Evolutionary conservation across 2,888 invertebrate genomes (phyloP).

Genomic region (Erpobdella octoculata): DNA sequence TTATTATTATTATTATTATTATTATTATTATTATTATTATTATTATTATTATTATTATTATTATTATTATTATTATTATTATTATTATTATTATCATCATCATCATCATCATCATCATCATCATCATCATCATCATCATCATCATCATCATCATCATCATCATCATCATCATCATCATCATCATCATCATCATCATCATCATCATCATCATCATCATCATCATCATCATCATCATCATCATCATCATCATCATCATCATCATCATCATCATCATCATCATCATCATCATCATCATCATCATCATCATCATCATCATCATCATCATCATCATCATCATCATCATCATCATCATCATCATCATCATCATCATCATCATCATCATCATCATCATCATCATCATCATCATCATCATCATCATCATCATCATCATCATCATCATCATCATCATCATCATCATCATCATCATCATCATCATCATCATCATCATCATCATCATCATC

Average conservation of each 20-base stretch:
- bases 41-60: background rate
- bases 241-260: conserved; percentile 1
- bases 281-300: conserved; percentile 1
- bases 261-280: conserved; percentile 1
- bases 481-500: conserved; percentile 22
- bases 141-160: background rate
- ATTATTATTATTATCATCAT: background rate
- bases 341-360: conserved; percentile 1
- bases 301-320: conserved; percentile 1
- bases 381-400: conserved; percentile 1
- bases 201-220: conserved; percentile 1
- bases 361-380: conserved; percentile 1
- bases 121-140: background rate
- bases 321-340: conserved; percentile 1
- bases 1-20: background rate
- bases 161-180: background rate
- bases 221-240: conserved; percentile 1
- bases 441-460: conserved; percentile 14
- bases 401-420: conserved; percentile 4
- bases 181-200: conserved; percentile 11
- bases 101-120: background rate
- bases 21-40: background rate
- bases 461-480: conserved; percentile 24
- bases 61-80: background rate
- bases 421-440: conserved; percentile 11